A percentile compares a stretch with the other conserved stretches of the same genome.
Conservation (phyloP, 2,113 vertebrate genomes). For the Xiphorhynchus elegans region DNA sequence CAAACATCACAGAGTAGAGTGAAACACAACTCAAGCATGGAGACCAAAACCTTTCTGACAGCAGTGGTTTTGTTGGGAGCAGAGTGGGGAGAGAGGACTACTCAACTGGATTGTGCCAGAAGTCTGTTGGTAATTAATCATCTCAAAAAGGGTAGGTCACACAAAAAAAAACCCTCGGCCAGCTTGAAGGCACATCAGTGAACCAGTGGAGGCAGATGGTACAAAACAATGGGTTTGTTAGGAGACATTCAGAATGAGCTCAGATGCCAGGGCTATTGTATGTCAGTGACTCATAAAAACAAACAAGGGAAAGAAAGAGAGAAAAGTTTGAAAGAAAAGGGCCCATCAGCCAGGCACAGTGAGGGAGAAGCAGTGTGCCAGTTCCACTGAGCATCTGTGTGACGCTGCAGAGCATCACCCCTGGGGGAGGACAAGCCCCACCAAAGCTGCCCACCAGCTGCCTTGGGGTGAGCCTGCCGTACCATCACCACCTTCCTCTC, state of each 20-base stretch:
- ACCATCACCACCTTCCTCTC: background rate
- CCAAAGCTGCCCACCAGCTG: background rate
- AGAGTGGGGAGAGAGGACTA: background rate
- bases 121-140: constrained; percentile 42
- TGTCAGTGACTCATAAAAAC: background rate
- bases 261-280: background rate
- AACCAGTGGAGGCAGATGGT: constrained; percentile 54
- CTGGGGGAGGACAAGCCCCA: background rate
- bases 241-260: constrained; percentile 49
- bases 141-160: background rate
- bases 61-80: background rate
- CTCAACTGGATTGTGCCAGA: background rate
- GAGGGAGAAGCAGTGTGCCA: constrained; percentile 67
- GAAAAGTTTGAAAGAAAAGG: constrained; percentile 38
- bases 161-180: background rate
- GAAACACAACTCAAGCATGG: constrained; percentile 70
- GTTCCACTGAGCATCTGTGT: constrained; percentile 60
- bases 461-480: background rate
- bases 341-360: constrained; percentile 39
- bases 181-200: background rate
- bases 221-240: constrained; percentile 47
- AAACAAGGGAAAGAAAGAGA: constrained; percentile 4
- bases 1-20: constrained; percentile 54
- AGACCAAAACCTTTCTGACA: constrained; percentile 56
- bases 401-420: background rate